Evolutionary conservation across 2,113 vertebrate genomes (phyloP).

Genomic region (Rynchops niger): DNA sequence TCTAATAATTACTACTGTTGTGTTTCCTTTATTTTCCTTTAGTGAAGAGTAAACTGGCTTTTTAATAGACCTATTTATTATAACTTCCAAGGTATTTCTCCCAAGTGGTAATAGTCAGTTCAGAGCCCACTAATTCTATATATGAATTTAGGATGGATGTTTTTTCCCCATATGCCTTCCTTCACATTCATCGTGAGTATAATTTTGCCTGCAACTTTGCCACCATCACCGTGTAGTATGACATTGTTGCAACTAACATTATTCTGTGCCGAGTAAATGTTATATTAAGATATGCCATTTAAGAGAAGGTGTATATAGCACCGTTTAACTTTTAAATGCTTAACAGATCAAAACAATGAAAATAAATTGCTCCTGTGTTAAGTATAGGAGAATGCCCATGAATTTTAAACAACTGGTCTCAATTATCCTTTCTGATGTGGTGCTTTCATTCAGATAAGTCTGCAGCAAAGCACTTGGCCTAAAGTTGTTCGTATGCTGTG

Average conservation of each 20-base stretch:
- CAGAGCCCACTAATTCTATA: not conserved
- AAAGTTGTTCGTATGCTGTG: constrained; percentile 56
- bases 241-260: not conserved
- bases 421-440: constrained; percentile 32
- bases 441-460: constrained; percentile 55
- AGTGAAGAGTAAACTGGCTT: not conserved
- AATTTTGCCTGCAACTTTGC: not conserved
- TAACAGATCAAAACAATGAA: constrained; percentile 46
- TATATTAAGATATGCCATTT: not conserved
- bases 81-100: not conserved
- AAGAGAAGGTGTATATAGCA: not conserved
- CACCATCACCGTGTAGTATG: not conserved
- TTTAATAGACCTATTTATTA: constrained; percentile 2
- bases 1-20: not conserved
- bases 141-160: not conserved
- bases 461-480: constrained; percentile 56
- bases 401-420: constrained; percentile 56
- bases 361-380: constrained; percentile 4
- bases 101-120: not conserved
- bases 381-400: not conserved
- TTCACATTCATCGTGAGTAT: not conserved
- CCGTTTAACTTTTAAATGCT: constrained; percentile 21
- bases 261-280: not conserved
- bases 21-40: not conserved
- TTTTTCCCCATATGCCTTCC: not conserved